Base-by-base conservation (phyloP, 2,797 vertebrate genomes). In the Enteromius thamalakanensis region DNA sequence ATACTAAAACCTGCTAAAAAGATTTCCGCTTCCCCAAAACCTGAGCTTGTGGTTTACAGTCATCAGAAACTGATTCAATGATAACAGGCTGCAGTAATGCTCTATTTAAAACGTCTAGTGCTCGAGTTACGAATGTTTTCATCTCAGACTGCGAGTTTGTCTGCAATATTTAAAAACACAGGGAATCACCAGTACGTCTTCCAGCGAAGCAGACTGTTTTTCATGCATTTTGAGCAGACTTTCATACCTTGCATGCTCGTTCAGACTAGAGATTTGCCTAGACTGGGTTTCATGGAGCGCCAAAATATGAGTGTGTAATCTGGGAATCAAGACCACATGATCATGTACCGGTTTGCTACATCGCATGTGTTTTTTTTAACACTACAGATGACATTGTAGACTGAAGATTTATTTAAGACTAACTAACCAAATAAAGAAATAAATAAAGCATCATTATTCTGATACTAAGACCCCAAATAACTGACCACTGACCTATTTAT, bases 241-340 rank as follows among this genome's bases (percentile, higher is more conserved):
- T 82, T 58, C 65, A 45, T 74, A 10, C 45, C 19, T 69, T 62
- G 67, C 67, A 80, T 1, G 11, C 51, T 80, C 51, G 42, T 40
- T 77, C 42, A 62, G 26, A 10, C 23, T 15, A 23, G 14, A 62
- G 45, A 14, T 21, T 67, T 81, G 77, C 53, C 70, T 82, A 26
- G 49, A 45, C 51, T 78, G 14, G 23, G 23, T 85, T 85, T 82
- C 77, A 83, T 83, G 49, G 23, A 74, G 68, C 3, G 49, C 75
- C 79, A 75, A 60, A 47, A 70, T 72, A 86, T 19, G 42, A 60
- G 49, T 76, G 76, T 82, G 70, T 83, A 78, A 83, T 83, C 65
- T 82, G 62, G 11, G 70, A 83, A 82, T 32, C 47, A 85, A 42
- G 76, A 85, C 71, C 83, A 85, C 80, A 74, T 85, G 83, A 84